Evolutionary conservation across 2,113 vertebrate genomes (phyloP).

Genomic region (Hippocampus barbouri): DNA sequence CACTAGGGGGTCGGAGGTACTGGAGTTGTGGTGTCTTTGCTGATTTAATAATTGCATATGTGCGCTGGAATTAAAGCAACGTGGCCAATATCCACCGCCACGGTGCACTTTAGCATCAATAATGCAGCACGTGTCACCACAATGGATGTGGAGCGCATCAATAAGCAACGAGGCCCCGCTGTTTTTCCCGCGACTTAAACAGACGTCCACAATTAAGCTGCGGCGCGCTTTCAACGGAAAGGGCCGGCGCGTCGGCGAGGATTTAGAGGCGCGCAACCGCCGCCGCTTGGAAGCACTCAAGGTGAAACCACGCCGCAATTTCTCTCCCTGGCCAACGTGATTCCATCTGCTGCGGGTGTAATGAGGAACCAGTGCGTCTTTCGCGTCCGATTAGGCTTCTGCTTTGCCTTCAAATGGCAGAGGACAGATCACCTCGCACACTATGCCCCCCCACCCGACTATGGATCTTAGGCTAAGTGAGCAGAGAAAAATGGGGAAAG

Average conservation of each 20-base stretch:
- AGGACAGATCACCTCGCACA: conserved; percentile 45
- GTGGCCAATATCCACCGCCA: conserved; percentile 68
- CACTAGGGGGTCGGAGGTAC: conserved; percentile 67
- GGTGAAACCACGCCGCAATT: conserved; percentile 74
- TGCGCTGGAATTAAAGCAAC: conserved; percentile 76
- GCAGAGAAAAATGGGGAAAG: not conserved
- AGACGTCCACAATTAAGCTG: conserved; percentile 78
- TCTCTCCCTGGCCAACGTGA: conserved; percentile 63
- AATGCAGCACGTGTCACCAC: conserved; percentile 79
- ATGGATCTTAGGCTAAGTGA: conserved; percentile 74
- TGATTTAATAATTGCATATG: conserved; percentile 72
- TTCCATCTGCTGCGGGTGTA: conserved; percentile 60
- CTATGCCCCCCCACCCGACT: conserved; percentile 21
- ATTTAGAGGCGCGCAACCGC: conserved; percentile 19
- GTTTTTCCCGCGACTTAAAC: conserved; percentile 76
- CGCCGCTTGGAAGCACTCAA: conserved; percentile 67
- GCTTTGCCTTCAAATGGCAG: conserved; percentile 63
- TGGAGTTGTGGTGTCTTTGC: conserved; percentile 45
- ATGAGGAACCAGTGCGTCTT: conserved; percentile 64
- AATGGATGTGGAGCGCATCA: conserved; percentile 76
- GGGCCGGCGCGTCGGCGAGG: conserved; percentile 57
- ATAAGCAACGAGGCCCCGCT: conserved; percentile 77
- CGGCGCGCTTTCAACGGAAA: conserved; percentile 78
- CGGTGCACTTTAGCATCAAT: conserved; percentile 81
- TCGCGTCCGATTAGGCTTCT: conserved; percentile 64